phyloP scores from a whole-genome alignment of 2,113 vertebrate genomes.

The Brevimyrus niger region DNA sequence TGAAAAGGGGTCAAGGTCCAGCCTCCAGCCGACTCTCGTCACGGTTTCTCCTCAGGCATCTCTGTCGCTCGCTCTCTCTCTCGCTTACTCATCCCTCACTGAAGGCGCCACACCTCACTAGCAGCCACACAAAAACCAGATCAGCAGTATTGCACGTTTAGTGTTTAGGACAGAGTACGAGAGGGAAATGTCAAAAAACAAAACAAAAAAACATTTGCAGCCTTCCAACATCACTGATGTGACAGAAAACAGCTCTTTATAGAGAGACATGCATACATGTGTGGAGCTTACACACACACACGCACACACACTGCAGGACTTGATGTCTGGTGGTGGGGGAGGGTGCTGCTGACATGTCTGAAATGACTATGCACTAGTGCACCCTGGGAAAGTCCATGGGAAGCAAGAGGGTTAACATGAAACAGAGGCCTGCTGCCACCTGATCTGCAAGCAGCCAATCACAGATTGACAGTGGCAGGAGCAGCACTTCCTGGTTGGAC shows the following conservation, averaged over 20 bases:
- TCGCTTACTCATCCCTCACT: constrained; percentile 34
- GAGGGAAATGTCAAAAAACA: constrained; percentile 31
- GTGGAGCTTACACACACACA: background rate
- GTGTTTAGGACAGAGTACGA: constrained; percentile 56
- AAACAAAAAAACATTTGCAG: background rate
- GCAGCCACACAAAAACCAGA: constrained; percentile 62
- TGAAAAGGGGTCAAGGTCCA: constrained; percentile 54
- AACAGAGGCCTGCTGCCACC: background rate
- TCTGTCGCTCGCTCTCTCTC: background rate
- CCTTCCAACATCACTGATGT: background rate
- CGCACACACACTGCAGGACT: background rate
- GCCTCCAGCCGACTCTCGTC: constrained; percentile 59
- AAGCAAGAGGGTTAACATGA: background rate
- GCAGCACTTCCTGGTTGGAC: background rate
- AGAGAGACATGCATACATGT: background rate
- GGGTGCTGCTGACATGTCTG: background rate
- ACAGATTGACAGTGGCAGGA: background rate
- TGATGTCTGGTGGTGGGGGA: background rate
- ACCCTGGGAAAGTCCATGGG: background rate
- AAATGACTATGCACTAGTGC: background rate
- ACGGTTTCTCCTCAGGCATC: background rate
- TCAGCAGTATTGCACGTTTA: constrained; percentile 66
- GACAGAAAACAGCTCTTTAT: background rate
- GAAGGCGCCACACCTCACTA: constrained; percentile 45
- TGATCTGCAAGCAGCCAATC: background rate